Evolutionary conservation across 2,113 vertebrate genomes (phyloP).

Genomic region (Oreamnos americanus): DNA sequence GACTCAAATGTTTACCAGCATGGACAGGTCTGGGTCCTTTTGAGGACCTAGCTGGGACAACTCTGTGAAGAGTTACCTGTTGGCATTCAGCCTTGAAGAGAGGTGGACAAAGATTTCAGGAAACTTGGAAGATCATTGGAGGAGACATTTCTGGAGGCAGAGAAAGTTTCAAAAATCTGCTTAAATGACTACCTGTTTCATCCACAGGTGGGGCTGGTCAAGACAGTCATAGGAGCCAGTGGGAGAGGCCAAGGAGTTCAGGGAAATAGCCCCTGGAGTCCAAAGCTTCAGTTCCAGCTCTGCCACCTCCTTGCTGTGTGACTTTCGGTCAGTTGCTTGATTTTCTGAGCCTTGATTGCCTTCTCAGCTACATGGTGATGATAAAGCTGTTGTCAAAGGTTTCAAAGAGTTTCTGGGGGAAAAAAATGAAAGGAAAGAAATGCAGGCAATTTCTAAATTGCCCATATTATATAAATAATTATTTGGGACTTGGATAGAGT

Average conservation of each 20-base stretch:
- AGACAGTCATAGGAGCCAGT: not conserved
- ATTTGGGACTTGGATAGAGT: not conserved
- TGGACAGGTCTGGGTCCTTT: not conserved
- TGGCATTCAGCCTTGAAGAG: not conserved
- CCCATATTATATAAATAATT: not conserved
- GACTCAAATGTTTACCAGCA: not conserved
- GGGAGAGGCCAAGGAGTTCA: not conserved
- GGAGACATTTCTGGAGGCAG: not conserved
- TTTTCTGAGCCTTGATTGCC: not conserved
- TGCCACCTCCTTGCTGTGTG: not conserved
- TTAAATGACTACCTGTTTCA: not conserved
- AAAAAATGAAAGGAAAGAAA: not conserved
- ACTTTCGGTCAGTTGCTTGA: not conserved
- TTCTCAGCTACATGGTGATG: not conserved
- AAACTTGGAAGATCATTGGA: not conserved
- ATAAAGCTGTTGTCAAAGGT: not conserved
- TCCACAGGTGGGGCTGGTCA: too few species aligned
- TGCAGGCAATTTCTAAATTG: not conserved
- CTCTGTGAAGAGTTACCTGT: not conserved
- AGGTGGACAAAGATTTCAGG: not conserved
- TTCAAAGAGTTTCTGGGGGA: not conserved
- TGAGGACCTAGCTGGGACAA: not conserved
- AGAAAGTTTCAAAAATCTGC: not conserved
- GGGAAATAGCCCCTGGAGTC: not conserved
- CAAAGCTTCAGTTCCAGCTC: not conserved